Evolutionary conservation across 2,888 invertebrate genomes (phyloP), one percentile per base, ranked within the genome.

Genomic region (Clivina fossor): DNA sequence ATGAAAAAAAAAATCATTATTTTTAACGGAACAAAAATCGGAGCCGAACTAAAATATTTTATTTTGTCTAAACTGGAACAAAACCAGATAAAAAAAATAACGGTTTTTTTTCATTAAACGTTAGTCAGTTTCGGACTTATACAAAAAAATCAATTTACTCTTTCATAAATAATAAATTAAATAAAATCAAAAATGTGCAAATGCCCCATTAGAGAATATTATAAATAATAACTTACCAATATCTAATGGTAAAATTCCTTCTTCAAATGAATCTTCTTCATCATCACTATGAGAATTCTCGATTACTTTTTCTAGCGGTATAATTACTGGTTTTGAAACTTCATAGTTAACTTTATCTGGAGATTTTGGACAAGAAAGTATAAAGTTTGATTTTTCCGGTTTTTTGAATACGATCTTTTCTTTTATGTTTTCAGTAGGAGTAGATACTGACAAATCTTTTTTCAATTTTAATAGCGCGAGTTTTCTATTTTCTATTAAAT

Each of bases 211-310:
- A n/a, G n/a, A 30, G 4, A 1, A 11, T 16, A 3, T 44, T 44
- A 4, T 44, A 44, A 18, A 11, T 24, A 33, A 51, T 41, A 40
- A 33, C 16, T 8, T 51, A 19, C 40, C 40, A 8, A 40, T 33
- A 16, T 32, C 33, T 51, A 11, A 9, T 41, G 16, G 26, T 19
- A 33, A 16, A 9, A 38, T 18, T 5, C n/a, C 11, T 18, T 30
- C 13, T 30, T 16, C 7, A 7, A 11, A 11, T 19, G 18, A 19
- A 40, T 40, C 41, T 13, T 19, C 30, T 16, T 3, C 16, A 30
- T 30, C 19, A 16, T 46, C 16, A 18, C 4, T 18, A 9, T 11
- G 20, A 11, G 35, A 33, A 18, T 13, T 46, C 13, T 46, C 16
- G n/a, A 5, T 9, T 46, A 32, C 20, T 20, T 33, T 30, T 4